A percentile compares a stretch with the other conserved stretches of the same genome.
Evolutionary conservation across 2,888 invertebrate species (phyloP).

Genomic region (Ganaspis brasiliensis): DNA sequence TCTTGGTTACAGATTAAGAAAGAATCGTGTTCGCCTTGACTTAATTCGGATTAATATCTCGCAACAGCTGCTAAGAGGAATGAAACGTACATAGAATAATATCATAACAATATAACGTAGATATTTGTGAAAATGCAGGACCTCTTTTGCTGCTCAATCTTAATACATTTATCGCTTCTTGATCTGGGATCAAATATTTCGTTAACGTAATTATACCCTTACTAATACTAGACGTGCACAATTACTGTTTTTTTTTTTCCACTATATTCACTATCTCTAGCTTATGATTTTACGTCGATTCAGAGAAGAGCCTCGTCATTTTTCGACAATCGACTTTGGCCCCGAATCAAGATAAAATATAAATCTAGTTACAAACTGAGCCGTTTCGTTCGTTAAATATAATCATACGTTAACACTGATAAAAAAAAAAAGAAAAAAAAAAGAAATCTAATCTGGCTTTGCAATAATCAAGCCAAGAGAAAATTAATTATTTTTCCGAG

Average conservation of each 20-base stretch:
- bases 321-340: constrained; percentile 52
- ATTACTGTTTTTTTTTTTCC: constrained; percentile 62
- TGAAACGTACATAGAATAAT: constrained; percentile 64
- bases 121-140: constrained; percentile 77
- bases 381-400: constrained; percentile 68
- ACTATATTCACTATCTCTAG: constrained; percentile 57
- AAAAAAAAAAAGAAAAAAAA: constrained; percentile 68
- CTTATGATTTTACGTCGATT: constrained; percentile 68
- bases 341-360: constrained; percentile 62
- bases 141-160: constrained; percentile 60
- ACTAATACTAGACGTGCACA: constrained; percentile 75
- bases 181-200: constrained; percentile 64
- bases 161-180: constrained; percentile 62
- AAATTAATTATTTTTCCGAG: too few species aligned
- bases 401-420: constrained; percentile 68
- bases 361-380: constrained; percentile 65
- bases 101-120: constrained; percentile 63
- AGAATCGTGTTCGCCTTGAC: constrained; percentile 53
- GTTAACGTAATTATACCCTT: constrained; percentile 66
- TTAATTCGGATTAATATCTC: constrained; percentile 63
- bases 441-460: constrained; percentile 73
- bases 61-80: constrained; percentile 64
- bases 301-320: constrained; percentile 60
- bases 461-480: constrained; percentile 64
- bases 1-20: constrained; percentile 6